Conservation (phyloP, 2,113 vertebrate species). For the Trinectes maculatus region DNA sequence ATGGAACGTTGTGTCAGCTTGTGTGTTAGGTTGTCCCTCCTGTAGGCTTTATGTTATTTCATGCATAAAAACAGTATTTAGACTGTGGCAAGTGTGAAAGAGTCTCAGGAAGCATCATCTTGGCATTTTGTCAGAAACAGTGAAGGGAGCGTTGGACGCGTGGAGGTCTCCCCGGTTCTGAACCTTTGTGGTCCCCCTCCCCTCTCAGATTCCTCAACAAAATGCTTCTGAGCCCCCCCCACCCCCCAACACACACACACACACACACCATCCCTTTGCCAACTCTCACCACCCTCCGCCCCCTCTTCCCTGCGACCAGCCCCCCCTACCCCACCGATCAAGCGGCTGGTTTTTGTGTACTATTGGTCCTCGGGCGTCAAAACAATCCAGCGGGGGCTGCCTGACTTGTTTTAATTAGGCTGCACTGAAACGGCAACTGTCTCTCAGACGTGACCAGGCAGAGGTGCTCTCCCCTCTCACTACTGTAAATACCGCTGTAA, state of each 20-base stretch:
- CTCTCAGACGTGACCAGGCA: conserved; percentile 96
- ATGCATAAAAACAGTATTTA: not conserved
- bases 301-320: conserved; percentile 50
- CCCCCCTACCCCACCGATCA: conserved; percentile 74
- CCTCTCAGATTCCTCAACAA: conserved; percentile 64
- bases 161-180: conserved; percentile 54
- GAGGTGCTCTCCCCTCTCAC: conserved; percentile 88
- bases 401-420: conserved; percentile 99
- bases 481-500: conserved; percentile 97
- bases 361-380: conserved; percentile 97
- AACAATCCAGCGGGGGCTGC: conserved; percentile 97
- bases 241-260: conserved; percentile 6
- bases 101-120: conserved; percentile 64
- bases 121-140: conserved; percentile 31
- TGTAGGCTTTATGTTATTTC: too few species aligned
- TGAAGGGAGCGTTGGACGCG: conserved; percentile 39
- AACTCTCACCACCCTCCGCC: conserved; percentile 70
- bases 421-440: conserved; percentile 90
- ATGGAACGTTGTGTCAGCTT: too few species aligned
- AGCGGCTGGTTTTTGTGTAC: conserved; percentile 89
- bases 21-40: too few species aligned
- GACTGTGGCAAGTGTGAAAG: conserved; percentile 36
- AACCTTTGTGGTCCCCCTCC: conserved; percentile 66
- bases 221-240: conserved; percentile 40
- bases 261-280: conserved; percentile 60